Evolutionary conservation across 1,140 invertebrate genomes (phyloP), one percentile per base, ranked within the genome.

Genomic region (Drosophila punjabiensis): DNA sequence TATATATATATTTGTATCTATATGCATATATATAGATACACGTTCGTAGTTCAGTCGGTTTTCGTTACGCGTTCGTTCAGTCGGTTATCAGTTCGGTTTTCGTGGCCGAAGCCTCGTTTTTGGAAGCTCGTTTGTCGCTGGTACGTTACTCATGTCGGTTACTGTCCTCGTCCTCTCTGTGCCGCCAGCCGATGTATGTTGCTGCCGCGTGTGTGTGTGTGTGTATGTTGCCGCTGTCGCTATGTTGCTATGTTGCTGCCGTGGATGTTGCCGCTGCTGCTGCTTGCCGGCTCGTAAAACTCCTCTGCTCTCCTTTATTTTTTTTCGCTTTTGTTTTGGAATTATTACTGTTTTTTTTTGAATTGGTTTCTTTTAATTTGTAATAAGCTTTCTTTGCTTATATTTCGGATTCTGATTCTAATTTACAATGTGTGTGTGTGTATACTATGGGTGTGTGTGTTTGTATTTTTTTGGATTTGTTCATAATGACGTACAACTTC

Each of bases 401-500:
- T 20, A 56, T 28, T 64, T 63, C 62, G 65, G 50, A 52, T 55
- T 80, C 76, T 87, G 86, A 91, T 56, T 56, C 80, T 91, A 90
- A 90, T 90, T 90, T 90, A 90, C 86, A 90, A 90, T 80, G 86
- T 87, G 84, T 87, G 48, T 76, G 70, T 67, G 53, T 60, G 10
- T 60, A 10, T 70, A 13, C 33, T 37, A 28, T 84, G 82, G 82
- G 70, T 84, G 73, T 88, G 81, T 83, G 80, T 83, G 8, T 71
- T 47, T 70, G 63, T 87, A 66, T 86, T 18, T 82, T 76, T 56
- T 56, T 56, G 55, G 55, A 56, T 56, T 85, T 86, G 85, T 89
- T 89, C 85, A 90, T 87, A 87, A 87, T 88, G 88, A 89, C 85
- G 85, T 89, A 89, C 85, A 89, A 89, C 85, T 89, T 89, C 85